Evolutionary conservation across 2,113 vertebrate species (phyloP).

Genomic region (Cricetomys ansorgei): DNA sequence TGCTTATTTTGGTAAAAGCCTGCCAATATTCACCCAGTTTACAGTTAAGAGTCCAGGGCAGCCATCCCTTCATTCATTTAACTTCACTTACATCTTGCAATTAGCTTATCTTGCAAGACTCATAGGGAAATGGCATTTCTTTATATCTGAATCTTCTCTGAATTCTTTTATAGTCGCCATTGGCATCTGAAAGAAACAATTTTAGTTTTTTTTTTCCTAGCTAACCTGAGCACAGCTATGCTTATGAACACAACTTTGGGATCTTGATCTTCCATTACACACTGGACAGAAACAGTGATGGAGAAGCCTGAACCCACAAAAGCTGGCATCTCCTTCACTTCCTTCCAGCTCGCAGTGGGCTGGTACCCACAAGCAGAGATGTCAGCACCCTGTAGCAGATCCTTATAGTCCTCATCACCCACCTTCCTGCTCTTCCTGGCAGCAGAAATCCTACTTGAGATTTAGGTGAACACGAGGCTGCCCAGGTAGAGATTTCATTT

Average conservation of each 20-base stretch:
- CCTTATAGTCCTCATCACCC: not conserved
- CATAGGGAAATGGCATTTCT: slow-evolving; percentile 20
- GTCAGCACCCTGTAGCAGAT: not conserved
- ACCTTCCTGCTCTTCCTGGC: not conserved
- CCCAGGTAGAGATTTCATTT: not conserved
- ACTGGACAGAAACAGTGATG: not conserved
- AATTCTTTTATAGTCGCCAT: slow-evolving; percentile 11
- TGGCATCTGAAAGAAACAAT: slow-evolving; percentile 3
- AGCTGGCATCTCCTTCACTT: not conserved
- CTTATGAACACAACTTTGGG: not conserved
- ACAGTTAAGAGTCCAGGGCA: not conserved
- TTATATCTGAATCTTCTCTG: not conserved
- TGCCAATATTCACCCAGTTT: not conserved
- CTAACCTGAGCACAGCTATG: not conserved
- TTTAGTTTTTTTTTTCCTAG: not conserved
- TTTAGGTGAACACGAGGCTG: not conserved
- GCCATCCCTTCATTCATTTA: not conserved
- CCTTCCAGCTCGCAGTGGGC: not conserved
- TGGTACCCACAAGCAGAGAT: not conserved
- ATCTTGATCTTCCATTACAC: not conserved
- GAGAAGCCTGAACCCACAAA: not conserved
- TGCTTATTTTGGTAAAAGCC: slow-evolving; percentile 19
- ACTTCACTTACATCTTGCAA: not conserved
- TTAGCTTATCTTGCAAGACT: slow-evolving; percentile 12
- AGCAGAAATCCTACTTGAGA: not conserved